Base-by-base conservation (phyloP, 1,140 invertebrate genomes). In the Oryctes rhinoceros region DNA sequence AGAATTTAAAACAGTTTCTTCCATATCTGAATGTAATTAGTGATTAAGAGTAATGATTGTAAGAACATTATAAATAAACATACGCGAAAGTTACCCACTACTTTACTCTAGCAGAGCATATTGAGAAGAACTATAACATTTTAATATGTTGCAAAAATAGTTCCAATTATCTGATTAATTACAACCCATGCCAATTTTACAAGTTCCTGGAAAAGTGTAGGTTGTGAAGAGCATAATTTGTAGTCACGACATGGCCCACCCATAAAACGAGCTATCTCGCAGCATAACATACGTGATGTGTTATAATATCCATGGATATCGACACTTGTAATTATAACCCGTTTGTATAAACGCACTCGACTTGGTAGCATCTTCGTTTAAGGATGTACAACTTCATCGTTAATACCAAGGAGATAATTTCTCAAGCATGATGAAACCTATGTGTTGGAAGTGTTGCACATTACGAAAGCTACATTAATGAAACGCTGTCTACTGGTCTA, bases 81-180 rank as follows among this genome's bases (percentile, higher is more conserved):
- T 30, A 30, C 2, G 24, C 24, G 2, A 30, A 30, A 30, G 24
- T 30, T 30, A 30, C 24, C 24, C 24, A 30, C 24, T 30, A 30
- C 24, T 30, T 30, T 30, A 2, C 24, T 30, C 24, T 30, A 30
- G 24, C 24, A 30, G 24, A 30, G 24, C 2, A 30, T 30, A 30
- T 30, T 30, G 24, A 30, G 24, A 30, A 30, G 24, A 30, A 30
- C 2, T 10, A 44, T 44, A 5, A 44, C 39, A 44, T 44, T 10
- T 44, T 44, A 44, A 3, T 44, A 0, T 44, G 39, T 44, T n/a
- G 13, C 9, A 53, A 53, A 53, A 53, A 1, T 1, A 13, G 13
- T 53, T 53, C 49, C 49, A 13, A 53, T 53, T 53, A 53, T 53
- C n/a, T n/a, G 9, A 53, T 53, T n/a, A n/a, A 53, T 53, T 53